Evolutionary conservation across 2,797 vertebrate species (phyloP).

Genomic region (Trachops cirrhosus): DNA sequence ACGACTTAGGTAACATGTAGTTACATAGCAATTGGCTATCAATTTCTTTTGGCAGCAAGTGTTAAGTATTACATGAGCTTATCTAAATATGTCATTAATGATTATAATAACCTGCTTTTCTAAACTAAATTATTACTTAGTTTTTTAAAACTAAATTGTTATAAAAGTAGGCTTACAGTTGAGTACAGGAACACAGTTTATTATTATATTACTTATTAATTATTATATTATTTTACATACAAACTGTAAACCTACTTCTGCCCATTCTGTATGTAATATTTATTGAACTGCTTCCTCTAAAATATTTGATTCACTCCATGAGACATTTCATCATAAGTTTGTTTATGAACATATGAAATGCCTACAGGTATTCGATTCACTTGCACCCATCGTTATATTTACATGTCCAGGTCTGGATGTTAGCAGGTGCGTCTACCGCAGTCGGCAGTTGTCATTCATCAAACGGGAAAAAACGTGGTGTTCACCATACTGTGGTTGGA

Average conservation of each 20-base stretch:
- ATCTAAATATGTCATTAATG: background rate
- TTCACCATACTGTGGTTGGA: background rate
- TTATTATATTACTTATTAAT: background rate
- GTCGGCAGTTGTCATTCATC: background rate
- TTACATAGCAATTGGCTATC: background rate
- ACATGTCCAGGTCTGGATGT: background rate
- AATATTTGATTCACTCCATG: background rate
- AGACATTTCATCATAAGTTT: background rate
- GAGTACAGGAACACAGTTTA: background rate
- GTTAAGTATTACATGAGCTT: background rate
- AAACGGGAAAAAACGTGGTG: background rate
- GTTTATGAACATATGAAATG: background rate
- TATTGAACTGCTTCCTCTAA: background rate
- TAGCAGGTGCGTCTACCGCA: background rate
- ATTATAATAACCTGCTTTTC: background rate
- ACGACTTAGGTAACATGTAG: background rate
- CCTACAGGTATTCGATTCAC: background rate
- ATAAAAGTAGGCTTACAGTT: background rate
- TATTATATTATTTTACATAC: no score
- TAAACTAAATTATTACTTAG: background rate
- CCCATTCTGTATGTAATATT: background rate
- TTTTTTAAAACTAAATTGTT: background rate
- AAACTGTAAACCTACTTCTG: background rate
- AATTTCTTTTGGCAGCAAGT: background rate
- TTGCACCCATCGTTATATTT: background rate